Base-by-base conservation (phyloP, 30 jellyfish, hydroid and myxozoan genomes). In the Hydractinia symbiolongicarpus region DNA sequence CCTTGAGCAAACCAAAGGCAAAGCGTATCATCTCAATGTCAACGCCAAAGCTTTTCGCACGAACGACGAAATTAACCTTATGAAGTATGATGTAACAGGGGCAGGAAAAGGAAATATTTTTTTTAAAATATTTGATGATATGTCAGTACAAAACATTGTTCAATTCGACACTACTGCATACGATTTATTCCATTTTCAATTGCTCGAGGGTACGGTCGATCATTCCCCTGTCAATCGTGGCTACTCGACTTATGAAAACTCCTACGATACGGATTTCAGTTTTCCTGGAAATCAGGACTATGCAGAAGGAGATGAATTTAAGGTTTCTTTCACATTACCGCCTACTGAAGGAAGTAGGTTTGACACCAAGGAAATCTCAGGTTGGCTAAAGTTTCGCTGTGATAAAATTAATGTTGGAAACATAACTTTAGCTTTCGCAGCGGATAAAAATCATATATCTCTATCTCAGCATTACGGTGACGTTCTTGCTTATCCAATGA, bases 41-140 rank as follows among this genome's bases (percentile, higher is more conserved):
- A 61, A 67, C 20, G 69, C 50, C 6, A 79, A 79, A 79, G 50
- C 73, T 53, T 54, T 16, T 61, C n/a, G 44, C 8, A 61, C 72
- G 10, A 54, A 52, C 49, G 67, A 62, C 6, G 87, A 79, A 50
- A 70, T 44, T 8, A 50, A 21, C 20, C 5, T 79, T 17, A 20
- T 68, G 21, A 15, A 40, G 19, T 50, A 61, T 50, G 49, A 61
- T 14, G 44, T 66, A 21, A 55, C 50, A 14, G 44, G 44, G 44
- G 44, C 2, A 30, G 61, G 87, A 20, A 79, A 66, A 67, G 87
- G 87, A 54, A 52, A 79, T 9, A 61, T 79, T 16, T 68, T 79
- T 9, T 14, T 61, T 49, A 79, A 61, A 79, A 79, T 83, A n/a
- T 79, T 58, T 69, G n/a, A 53, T 20, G 61, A 79, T 17, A 68